A percentile compares a stretch with the other conserved stretches of the same genome.
These are phyloP conservation scores for Oryzias celebensis DNA, from an alignment of 2,113 vertebrate species.

Conservation along the genomic window DNA sequence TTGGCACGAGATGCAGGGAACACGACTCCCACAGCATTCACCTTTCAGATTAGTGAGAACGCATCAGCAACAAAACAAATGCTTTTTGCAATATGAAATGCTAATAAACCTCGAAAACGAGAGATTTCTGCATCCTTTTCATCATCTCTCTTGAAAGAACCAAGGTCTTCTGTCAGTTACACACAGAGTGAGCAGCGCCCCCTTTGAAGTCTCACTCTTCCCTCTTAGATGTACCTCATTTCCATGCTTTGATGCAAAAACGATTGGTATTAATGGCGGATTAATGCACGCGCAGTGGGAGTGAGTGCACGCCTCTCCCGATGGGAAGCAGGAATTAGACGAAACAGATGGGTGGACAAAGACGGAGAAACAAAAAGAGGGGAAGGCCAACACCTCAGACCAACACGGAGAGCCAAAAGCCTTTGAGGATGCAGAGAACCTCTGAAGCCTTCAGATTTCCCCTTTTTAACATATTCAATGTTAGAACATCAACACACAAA, in stretches of 20 bases:
- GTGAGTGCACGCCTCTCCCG: constrained; percentile 17
- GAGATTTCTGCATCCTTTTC: constrained; percentile 68
- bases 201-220: constrained; percentile 75
- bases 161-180: constrained; percentile 63
- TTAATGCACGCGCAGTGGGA: constrained; percentile 61
- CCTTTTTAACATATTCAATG: constrained; percentile 15
- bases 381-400: constrained; percentile 24
- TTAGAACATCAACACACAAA: constrained; percentile 10
- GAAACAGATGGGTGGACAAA: constrained; percentile 61
- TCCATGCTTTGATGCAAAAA: constrained; percentile 71
- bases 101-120: constrained; percentile 70
- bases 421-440: constrained; percentile 64
- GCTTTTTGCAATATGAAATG: constrained; percentile 61
- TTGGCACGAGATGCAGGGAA: constrained; percentile 59
- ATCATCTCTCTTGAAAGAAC: constrained; percentile 63
- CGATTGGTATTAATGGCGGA: constrained; percentile 71
- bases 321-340: constrained; percentile 33
- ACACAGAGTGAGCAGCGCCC: constrained; percentile 44
- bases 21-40: constrained; percentile 28
- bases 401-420: constrained; percentile 38
- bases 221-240: constrained; percentile 72
- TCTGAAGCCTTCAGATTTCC: constrained; percentile 39
- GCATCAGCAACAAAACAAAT: constrained; percentile 56
- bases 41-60: constrained; percentile 46
- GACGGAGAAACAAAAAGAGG: constrained; percentile 42